These are phyloP conservation scores for Danio aesculapii DNA, from an alignment of 2,797 vertebrate genomes.

Conservation along the genomic window DNA sequence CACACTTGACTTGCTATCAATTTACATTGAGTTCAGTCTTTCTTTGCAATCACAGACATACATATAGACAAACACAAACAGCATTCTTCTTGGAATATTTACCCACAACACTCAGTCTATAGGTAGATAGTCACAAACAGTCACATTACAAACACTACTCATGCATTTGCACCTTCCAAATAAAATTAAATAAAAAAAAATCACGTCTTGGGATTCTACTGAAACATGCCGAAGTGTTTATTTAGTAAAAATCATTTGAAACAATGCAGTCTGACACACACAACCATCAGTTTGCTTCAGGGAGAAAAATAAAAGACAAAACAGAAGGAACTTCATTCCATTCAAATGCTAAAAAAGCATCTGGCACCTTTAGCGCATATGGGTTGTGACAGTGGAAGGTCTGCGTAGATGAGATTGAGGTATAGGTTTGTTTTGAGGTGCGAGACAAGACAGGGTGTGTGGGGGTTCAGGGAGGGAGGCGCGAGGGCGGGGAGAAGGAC, in stretches of 20 bases:
- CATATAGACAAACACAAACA: conserved; percentile 28
- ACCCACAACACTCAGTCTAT: neutral
- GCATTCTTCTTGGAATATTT: conserved; percentile 19
- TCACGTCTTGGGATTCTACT: conserved; percentile 71
- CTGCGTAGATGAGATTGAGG: conserved; percentile 48
- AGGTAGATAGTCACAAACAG: neutral
- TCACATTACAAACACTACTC: conserved; percentile 36
- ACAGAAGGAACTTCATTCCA: conserved; percentile 15
- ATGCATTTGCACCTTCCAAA: conserved; percentile 40
- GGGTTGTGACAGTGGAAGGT: conserved; percentile 34
- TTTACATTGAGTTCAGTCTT: neutral
- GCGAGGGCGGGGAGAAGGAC: conserved; percentile 59
- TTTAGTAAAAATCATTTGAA: conserved; percentile 68
- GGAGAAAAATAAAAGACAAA: conserved; percentile 38
- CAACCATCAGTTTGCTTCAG: conserved; percentile 17
- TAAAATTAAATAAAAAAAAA: conserved; percentile 59
- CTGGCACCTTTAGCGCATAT: conserved; percentile 11
- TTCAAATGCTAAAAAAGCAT: conserved; percentile 17
- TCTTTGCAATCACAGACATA: conserved; percentile 13
- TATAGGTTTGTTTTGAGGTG: conserved; percentile 40
- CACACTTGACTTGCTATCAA: neutral
- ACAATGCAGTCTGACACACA: conserved; percentile 51
- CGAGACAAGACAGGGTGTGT: conserved; percentile 28
- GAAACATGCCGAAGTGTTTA: conserved; percentile 73
- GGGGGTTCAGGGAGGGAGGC: conserved; percentile 43